Evolutionary conservation across 2,888 invertebrate genomes (phyloP).

Genomic region (Melinaea menophilus): DNA sequence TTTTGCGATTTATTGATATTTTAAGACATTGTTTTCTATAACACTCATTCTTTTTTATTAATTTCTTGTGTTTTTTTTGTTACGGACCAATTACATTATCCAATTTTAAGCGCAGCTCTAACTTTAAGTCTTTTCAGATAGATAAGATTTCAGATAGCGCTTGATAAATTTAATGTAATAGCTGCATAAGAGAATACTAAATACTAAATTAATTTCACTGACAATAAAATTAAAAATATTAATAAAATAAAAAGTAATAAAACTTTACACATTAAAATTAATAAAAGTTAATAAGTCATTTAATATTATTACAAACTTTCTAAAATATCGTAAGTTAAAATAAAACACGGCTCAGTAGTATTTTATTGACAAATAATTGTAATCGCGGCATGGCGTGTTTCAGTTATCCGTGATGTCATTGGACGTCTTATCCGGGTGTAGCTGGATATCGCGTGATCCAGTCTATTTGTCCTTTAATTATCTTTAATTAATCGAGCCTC

Average conservation of each 20-base stretch:
- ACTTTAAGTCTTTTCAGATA: no score
- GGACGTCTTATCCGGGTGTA: slow-evolving; percentile 33
- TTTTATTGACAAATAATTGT: slow-evolving; percentile 1
- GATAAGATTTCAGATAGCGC: no score
- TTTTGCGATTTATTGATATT: slow-evolving; percentile 36
- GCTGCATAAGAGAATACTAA: no score
- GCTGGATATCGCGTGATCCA: slow-evolving; percentile 57
- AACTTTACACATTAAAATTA: no score
- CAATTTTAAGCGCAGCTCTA: no score
- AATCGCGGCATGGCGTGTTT: slow-evolving; percentile 23
- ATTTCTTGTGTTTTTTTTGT: neutral
- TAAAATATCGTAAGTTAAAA: no score
- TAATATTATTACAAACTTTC: no score
- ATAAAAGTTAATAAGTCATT: no score
- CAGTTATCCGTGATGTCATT: slow-evolving; percentile 20
- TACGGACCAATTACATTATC: no score
- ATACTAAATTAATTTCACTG: neutral
- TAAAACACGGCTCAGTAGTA: neutral
- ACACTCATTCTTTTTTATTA: slow-evolving; percentile 14
- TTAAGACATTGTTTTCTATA: slow-evolving; percentile 12
- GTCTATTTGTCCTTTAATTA: slow-evolving; percentile 61
- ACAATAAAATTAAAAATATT: neutral
- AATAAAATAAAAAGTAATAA: no score
- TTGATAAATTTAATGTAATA: no score
- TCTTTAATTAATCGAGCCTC: slow-evolving; percentile 67